Percentiles rank a stretch among this genome's conserved stretches.
These are phyloP conservation scores for Nineta flava DNA, from an alignment of 2,888 invertebrate species.

Conservation along the genomic window DNA sequence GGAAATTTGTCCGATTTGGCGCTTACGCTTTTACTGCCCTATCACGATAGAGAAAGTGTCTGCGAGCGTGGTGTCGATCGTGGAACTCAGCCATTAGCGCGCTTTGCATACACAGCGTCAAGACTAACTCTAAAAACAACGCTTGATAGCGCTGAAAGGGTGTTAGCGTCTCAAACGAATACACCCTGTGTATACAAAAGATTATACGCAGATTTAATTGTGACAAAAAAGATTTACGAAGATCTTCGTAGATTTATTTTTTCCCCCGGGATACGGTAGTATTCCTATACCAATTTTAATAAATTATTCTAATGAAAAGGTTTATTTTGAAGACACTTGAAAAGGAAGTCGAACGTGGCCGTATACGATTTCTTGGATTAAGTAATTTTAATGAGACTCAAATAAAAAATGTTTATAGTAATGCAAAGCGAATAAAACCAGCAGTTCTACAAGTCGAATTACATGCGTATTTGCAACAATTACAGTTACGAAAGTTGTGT, in stretches of 20 bases:
- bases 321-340: conserved; percentile 38
- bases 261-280: not conserved
- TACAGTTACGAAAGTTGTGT: conserved; percentile 43
- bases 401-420: conserved; percentile 41
- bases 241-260: not conserved
- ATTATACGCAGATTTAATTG: no score
- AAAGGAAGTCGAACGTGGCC: conserved; percentile 43
- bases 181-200: no score
- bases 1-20: no score
- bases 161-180: no score
- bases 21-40: no score
- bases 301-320: no score
- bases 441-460: conserved; percentile 59
- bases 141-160: no score
- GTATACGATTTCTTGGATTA: conserved; percentile 53
- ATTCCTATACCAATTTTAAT: not conserved
- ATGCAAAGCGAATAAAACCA: conserved; percentile 44
- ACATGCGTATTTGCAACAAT: conserved; percentile 62
- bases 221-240: not conserved
- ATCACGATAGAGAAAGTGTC: no score
- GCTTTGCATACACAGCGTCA: no score
- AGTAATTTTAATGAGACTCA: conserved; percentile 66
- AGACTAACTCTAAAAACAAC: no score
- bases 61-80: no score
- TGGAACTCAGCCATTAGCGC: no score